phyloP scores from a whole-genome alignment of 1,140 invertebrate species.

The Lysiphlebus fabarum region DNA sequence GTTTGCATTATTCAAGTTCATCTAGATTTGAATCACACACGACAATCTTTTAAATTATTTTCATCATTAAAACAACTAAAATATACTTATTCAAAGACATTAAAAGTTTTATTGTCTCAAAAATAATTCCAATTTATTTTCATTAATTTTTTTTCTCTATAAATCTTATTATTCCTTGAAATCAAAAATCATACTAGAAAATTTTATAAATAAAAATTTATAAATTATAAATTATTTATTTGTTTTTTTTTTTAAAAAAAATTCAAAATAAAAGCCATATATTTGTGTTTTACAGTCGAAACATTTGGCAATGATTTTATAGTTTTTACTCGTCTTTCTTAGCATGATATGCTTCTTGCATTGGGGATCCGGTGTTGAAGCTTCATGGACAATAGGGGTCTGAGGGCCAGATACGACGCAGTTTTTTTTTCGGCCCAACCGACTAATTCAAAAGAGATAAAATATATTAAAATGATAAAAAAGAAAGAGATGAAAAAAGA shows the following conservation, averaged over 20 bases:
- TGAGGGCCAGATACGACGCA: constrained; percentile 6
- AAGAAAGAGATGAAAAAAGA: constrained; percentile 13
- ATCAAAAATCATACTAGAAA: too few species aligned
- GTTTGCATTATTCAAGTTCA: constrained; percentile 45
- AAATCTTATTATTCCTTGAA: too few species aligned
- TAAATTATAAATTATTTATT: too few species aligned
- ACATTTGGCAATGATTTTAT: too few species aligned
- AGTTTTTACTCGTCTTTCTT: neutral
- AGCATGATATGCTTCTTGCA: neutral
- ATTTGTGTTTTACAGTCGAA: too few species aligned
- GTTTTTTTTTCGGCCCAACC: constrained; percentile 7
- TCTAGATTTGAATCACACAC: constrained; percentile 47
- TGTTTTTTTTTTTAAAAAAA: too few species aligned
- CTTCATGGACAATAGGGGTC: constrained; percentile 20
- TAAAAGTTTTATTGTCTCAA: neutral
- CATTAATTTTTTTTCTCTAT: too few species aligned
- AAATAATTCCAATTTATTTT: too few species aligned
- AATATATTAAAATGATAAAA: too few species aligned
- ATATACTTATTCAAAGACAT: constrained; percentile 4
- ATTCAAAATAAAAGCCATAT: too few species aligned
- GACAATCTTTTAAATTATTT: constrained; percentile 26
- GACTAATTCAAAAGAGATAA: constrained; percentile 3
- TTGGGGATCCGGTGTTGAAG: neutral
- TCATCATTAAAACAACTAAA: neutral
- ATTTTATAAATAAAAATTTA: too few species aligned